Percentiles rank a stretch among this genome's conserved stretches.
phyloP scores from a whole-genome alignment of 1,140 invertebrate genomes.

The Halotydeus destructor region DNA sequence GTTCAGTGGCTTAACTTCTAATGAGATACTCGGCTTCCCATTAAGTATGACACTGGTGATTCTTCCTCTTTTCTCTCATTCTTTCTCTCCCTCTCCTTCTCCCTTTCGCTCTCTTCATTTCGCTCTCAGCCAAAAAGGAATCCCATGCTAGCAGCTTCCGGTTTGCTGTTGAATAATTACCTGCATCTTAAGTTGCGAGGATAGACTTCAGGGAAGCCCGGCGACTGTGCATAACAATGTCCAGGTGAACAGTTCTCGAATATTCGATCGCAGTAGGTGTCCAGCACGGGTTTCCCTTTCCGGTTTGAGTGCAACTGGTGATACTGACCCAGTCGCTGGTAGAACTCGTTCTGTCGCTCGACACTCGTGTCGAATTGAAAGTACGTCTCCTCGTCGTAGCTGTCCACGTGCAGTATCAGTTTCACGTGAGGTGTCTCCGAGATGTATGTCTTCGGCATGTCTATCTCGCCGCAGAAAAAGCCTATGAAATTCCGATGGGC shows the following conservation, averaged over 20 bases:
- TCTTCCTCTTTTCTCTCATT: not conserved
- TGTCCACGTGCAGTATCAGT: slow-evolving; percentile 68
- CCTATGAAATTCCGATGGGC: slow-evolving; percentile 53
- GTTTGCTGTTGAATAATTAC: no score
- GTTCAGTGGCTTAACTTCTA: no score
- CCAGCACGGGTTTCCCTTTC: slow-evolving; percentile 49
- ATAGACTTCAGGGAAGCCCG: slow-evolving; percentile 74
- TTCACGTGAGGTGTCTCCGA: slow-evolving; percentile 78
- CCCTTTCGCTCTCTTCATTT: not conserved
- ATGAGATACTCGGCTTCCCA: no score
- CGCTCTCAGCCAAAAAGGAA: not conserved
- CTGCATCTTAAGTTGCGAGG: slow-evolving; percentile 64
- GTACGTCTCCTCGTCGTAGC: slow-evolving; percentile 61
- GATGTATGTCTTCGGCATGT: slow-evolving; percentile 77
- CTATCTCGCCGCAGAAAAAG: slow-evolving; percentile 73
- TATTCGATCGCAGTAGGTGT: slow-evolving; percentile 60
- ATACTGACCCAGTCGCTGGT: slow-evolving; percentile 51
- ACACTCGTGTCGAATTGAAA: slow-evolving; percentile 52
- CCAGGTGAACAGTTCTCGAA: slow-evolving; percentile 51
- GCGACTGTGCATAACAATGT: slow-evolving; percentile 76
- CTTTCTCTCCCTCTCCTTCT: not conserved
- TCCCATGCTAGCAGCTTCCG: not conserved
- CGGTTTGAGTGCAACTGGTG: slow-evolving; percentile 73
- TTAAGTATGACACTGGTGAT: not conserved
- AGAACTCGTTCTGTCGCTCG: slow-evolving; percentile 60